These are phyloP conservation scores for Conchocele bisecta DNA, from an alignment of 2,888 invertebrate species.

Conservation along the genomic window DNA sequence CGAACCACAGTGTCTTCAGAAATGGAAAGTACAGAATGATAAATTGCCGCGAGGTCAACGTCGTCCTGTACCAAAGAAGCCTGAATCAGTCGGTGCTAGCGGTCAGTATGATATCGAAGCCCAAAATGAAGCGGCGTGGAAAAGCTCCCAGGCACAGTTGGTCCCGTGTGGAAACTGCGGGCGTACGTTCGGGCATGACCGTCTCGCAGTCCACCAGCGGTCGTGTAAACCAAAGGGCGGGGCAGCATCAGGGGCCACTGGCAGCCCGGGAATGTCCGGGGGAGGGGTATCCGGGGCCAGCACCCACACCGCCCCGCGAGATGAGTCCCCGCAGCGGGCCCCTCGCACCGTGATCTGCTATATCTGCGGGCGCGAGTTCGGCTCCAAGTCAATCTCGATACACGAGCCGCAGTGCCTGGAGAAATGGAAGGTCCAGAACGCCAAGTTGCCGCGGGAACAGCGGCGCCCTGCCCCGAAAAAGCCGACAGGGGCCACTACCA, in stretches of 20 bases:
- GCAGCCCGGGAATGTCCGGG: not conserved
- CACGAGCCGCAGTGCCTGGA: conserved; percentile 88
- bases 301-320: conserved; percentile 21
- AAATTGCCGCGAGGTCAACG: conserved; percentile 85
- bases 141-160: conserved; percentile 83
- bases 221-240: conserved; percentile 83
- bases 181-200: conserved; percentile 87
- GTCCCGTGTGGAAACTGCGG: conserved; percentile 84
- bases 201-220: conserved; percentile 86
- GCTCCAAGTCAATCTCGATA: conserved; percentile 86
- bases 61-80: conserved; percentile 85
- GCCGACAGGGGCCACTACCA: conserved; percentile 79
- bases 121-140: conserved; percentile 85
- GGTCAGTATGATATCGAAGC: conserved; percentile 83
- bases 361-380: conserved; percentile 87
- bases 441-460: conserved; percentile 85
- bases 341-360: conserved; percentile 85
- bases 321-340: conserved; percentile 26
- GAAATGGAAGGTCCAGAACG: conserved; percentile 86
- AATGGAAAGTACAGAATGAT: conserved; percentile 86
- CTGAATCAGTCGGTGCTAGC: conserved; percentile 81
- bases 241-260: conserved; percentile 13
- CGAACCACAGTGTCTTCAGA: conserved; percentile 87
- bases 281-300: not conserved
- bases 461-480: conserved; percentile 85